These are phyloP conservation scores for Triplophysa tibetana DNA, from an alignment of 2,113 vertebrate genomes.

Conservation along the genomic window DNA sequence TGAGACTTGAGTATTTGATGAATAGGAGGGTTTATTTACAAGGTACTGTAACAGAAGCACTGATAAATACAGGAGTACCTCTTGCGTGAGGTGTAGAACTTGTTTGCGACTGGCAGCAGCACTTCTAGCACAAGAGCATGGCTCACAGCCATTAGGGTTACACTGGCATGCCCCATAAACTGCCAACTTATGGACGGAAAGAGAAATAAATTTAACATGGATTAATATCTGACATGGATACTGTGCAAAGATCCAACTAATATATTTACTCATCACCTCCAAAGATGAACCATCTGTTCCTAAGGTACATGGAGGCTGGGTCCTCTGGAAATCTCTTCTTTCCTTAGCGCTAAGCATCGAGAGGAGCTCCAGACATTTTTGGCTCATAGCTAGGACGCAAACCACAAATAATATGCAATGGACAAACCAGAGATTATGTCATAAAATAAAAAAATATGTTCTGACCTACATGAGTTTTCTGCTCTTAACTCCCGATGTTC, in stretches of 20 bases:
- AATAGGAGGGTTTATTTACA: background rate
- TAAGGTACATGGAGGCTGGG: slow-evolving; percentile 57
- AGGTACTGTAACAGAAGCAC: slow-evolving; percentile 13
- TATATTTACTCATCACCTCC: slow-evolving; percentile 71
- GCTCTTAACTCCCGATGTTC: slow-evolving; percentile 79
- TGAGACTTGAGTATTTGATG: background rate
- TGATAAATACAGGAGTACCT: slow-evolving; percentile 72
- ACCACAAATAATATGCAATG: slow-evolving; percentile 3
- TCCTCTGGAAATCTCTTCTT: slow-evolving; percentile 76
- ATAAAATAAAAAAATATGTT: background rate
- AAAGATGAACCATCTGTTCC: slow-evolving; percentile 74
- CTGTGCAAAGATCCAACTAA: background rate
- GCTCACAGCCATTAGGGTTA: slow-evolving; percentile 58
- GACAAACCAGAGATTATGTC: background rate
- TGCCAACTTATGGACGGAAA: slow-evolving; percentile 71
- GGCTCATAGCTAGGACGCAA: slow-evolving; percentile 73
- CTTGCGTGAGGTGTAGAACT: slow-evolving; percentile 80
- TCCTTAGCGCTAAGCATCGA: slow-evolving; percentile 81
- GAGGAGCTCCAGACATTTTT: slow-evolving; percentile 80
- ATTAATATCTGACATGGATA: background rate
- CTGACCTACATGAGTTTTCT: slow-evolving; percentile 81
- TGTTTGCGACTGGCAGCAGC: slow-evolving; percentile 80
- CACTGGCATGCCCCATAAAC: slow-evolving; percentile 86
- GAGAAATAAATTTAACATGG: background rate
- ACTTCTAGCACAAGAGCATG: slow-evolving; percentile 81